phyloP scores from a whole-genome alignment of 2,888 invertebrate genomes.

The Eutolmus rufibarbis region DNA sequence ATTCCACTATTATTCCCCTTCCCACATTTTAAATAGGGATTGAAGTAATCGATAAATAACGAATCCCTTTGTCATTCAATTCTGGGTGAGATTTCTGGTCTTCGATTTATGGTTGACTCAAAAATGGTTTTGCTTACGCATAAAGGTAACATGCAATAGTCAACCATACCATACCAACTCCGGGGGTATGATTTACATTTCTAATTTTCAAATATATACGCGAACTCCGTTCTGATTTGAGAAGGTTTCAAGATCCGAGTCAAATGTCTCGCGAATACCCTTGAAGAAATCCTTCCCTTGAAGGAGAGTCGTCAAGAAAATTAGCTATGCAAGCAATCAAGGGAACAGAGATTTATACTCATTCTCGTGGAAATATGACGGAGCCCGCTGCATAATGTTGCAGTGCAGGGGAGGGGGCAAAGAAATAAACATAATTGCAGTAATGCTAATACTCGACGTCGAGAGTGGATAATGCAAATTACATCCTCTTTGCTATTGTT shows the following conservation, averaged over 20 bases:
- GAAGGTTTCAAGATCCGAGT: neutral
- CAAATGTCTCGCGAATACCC: neutral
- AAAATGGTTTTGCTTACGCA: neutral
- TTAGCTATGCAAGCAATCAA: neutral
- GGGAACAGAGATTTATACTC: neutral
- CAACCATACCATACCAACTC: neutral
- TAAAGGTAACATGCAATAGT: neutral
- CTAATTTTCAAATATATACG: neutral
- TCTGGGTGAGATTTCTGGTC: neutral
- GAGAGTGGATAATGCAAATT: conserved; percentile 12
- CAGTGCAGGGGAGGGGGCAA: neutral
- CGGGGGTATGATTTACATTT: neutral
- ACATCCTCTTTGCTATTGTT: neutral
- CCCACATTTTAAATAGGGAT: too few relatives aligned
- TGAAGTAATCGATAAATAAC: neutral
- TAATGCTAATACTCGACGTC: neutral
- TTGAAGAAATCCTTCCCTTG: neutral
- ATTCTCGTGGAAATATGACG: neutral
- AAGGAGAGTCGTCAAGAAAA: neutral
- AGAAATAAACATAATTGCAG: neutral
- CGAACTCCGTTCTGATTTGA: neutral
- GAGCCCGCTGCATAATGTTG: neutral
- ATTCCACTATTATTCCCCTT: too few relatives aligned
- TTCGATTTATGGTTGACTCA: neutral
- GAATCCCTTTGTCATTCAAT: neutral